Evolutionary conservation across 1,140 invertebrate species (phyloP), one percentile per base, ranked within the genome.

Genomic region (Melitaea cinxia): DNA sequence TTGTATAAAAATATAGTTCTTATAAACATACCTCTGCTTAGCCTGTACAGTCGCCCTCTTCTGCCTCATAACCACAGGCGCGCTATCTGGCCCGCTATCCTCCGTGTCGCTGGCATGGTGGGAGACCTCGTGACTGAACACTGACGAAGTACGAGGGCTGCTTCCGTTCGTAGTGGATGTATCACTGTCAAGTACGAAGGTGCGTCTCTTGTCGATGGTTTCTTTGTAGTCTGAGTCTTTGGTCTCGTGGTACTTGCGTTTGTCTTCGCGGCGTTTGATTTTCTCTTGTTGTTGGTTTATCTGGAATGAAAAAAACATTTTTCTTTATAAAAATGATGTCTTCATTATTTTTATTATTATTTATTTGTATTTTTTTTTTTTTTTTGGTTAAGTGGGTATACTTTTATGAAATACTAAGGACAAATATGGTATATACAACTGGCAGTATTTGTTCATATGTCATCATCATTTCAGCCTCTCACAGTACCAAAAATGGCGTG

Each of bases 81-180:
- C 88, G 54, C 85, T 87, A 53, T 90, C 86, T 0, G 88, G 77
- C n/a, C 86, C 88, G 52, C 83, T 86, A 70, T 89, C 87, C 19
- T 91, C 88, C 0, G 85, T 89, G 26, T 89, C 86, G 56, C 87
- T 89, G 0, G 85, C 80, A 0, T 84, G 80, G 37, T 86, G 54
- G 0, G 84, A 87, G 30, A 74, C 79, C 60, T 89, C 86, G 17
- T 89, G 86, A 50, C 88, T 91, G 55, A 88, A 91, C 57, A 91
- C 85, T 0, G 89, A 91, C 4, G 89, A 91, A 26, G 88, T 91
- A 53, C 90, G 73, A 0, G 89, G 86, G 68, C 89, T 91, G 37
- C 89, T 90, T 0, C 89, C 88, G 50, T 89, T 91, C 0, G 89
- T 91, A 0, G 89, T 91, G 0, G 89, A 91, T 52, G 89, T 91